Conservation (phyloP, 2,797 vertebrate species). For the Hyperoplus immaculatus region DNA sequence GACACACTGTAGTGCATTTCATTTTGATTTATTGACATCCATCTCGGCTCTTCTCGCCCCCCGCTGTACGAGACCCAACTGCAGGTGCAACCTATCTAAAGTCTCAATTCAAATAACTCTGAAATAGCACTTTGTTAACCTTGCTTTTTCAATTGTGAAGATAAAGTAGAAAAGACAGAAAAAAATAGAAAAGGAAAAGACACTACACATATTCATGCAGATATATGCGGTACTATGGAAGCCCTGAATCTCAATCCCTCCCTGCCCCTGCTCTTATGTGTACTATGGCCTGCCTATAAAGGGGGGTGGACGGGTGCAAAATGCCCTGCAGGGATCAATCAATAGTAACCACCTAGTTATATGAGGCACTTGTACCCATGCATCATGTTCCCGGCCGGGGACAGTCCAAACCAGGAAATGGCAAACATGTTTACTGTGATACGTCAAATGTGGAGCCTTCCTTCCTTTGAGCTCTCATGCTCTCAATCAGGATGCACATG, state of each 20-base stretch:
- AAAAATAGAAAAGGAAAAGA: neutral
- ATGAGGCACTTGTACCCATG: constrained; percentile 29
- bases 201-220: neutral
- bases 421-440: constrained; percentile 19
- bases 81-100: constrained; percentile 3
- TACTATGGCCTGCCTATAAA: constrained; percentile 29
- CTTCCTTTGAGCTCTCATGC: constrained; percentile 37
- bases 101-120: constrained; percentile 1
- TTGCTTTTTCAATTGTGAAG: constrained; percentile 27
- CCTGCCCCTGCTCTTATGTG: constrained; percentile 11
- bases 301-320: neutral
- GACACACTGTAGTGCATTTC: constrained; percentile 25
- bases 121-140: constrained; percentile 22
- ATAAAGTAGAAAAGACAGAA: constrained; percentile 1
- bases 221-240: neutral
- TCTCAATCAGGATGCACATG: constrained; percentile 49
- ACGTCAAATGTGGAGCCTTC: constrained; percentile 11
- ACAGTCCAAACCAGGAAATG: constrained; percentile 39
- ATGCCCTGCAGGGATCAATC: constrained; percentile 29
- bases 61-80: neutral
- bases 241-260: constrained; percentile 3
- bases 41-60: constrained; percentile 3
- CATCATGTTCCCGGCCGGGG: constrained; percentile 32
- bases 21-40: constrained; percentile 41
- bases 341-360: constrained; percentile 28